Percentiles rank a stretch among this genome's conserved stretches.
These are phyloP conservation scores for Rousettus leschenaultii DNA, from an alignment of 2,113 vertebrate genomes.

Conservation along the genomic window DNA sequence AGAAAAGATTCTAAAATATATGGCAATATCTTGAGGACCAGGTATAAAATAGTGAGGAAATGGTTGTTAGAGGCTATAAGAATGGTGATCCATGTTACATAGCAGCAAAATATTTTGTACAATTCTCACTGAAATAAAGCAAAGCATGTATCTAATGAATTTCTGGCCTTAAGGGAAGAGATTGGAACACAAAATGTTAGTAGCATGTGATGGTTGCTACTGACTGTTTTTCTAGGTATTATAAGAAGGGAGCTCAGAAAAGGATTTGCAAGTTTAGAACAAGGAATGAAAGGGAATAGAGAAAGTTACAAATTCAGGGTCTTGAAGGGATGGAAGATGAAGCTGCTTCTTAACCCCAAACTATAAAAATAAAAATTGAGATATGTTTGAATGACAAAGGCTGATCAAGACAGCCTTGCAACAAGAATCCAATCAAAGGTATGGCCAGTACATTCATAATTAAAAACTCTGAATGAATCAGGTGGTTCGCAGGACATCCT, in stretches of 20 bases:
- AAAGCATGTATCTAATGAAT: background rate
- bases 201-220: background rate
- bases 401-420: conserved; percentile 11
- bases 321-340: background rate
- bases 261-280: background rate
- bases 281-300: background rate
- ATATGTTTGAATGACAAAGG: background rate
- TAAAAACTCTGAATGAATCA: background rate
- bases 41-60: background rate
- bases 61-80: background rate
- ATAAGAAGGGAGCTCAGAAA: background rate
- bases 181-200: background rate
- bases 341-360: background rate
- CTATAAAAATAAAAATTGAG: background rate
- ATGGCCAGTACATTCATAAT: background rate
- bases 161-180: background rate
- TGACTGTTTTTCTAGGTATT: background rate
- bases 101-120: background rate
- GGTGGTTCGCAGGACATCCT: background rate
- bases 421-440: background rate
- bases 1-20: background rate
- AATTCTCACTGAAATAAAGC: background rate
- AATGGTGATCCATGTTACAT: background rate
- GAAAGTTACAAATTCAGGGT: background rate
- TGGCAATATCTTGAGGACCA: background rate